Evolutionary conservation across 2,797 vertebrate species (phyloP).

Genomic region (Margarornis squamiger): DNA sequence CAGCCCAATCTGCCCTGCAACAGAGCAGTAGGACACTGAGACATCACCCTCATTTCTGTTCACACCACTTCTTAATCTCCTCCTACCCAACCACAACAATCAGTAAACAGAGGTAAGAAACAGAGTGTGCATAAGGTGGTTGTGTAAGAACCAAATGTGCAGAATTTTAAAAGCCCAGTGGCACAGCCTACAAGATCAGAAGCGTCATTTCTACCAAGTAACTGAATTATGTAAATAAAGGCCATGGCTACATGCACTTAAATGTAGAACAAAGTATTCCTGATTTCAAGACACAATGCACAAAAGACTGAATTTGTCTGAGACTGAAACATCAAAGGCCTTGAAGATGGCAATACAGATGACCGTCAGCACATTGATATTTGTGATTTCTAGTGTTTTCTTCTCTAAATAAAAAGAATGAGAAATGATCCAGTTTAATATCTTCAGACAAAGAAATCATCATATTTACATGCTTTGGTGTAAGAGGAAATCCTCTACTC

Average conservation of each 20-base stretch:
- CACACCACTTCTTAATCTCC: background rate
- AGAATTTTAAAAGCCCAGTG: background rate
- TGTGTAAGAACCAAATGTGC: background rate
- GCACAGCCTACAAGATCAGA: background rate
- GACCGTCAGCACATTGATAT: background rate
- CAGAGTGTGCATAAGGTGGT: background rate
- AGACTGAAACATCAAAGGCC: background rate
- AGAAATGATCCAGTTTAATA: background rate
- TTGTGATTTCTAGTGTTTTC: background rate
- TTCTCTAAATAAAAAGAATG: background rate
- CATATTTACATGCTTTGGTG: accelerated
- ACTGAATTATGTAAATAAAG: background rate
- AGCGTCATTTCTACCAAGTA: background rate
- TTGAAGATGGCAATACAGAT: background rate
- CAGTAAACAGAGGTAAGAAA: background rate
- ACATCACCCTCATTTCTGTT: background rate
- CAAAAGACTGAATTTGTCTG: background rate
- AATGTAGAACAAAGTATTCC: background rate
- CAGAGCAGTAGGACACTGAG: background rate
- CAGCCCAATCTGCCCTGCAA: background rate
- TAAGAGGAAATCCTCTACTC: background rate
- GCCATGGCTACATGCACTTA: background rate
- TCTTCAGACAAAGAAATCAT: background rate
- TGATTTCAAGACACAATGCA: background rate
- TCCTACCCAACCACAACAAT: background rate